Conservation (phyloP, 37 sponge, comb jelly and placozoan genomes). For the Bolinopsis microptera region DNA sequence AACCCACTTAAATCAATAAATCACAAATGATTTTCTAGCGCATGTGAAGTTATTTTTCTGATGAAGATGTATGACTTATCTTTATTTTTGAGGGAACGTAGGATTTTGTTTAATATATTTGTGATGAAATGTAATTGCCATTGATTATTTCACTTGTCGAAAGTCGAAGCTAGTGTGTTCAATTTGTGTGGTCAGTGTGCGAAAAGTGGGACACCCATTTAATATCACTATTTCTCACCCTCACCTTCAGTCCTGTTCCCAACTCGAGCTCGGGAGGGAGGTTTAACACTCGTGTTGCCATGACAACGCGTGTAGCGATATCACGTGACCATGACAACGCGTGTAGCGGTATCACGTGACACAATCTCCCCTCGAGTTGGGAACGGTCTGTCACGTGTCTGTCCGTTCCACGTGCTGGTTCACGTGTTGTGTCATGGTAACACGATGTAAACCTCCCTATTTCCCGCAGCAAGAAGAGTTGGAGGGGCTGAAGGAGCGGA, state of each 20-base stretch:
- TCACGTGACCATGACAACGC: background rate
- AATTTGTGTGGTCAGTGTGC: background rate
- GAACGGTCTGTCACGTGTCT: background rate
- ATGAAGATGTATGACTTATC: background rate
- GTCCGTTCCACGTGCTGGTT: too few relatives aligned
- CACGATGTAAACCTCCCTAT: background rate
- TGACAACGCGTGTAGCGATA: conserved; percentile 37
- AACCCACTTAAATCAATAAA: background rate
- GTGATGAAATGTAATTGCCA: conserved; percentile 44
- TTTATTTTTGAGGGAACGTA: conserved; percentile 17
- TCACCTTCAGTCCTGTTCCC: background rate
- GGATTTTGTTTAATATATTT: conserved; percentile 18
- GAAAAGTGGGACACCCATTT: background rate
- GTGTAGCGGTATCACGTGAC: too few relatives aligned
- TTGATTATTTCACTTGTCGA: conserved; percentile 49
- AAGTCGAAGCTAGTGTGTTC: background rate
- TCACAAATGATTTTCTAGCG: background rate
- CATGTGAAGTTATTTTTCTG: background rate
- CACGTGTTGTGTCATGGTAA: too few relatives aligned
- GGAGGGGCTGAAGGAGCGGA: conserved; percentile 56
- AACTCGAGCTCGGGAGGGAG: conserved; percentile 33
- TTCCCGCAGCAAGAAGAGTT: conserved; percentile 63
- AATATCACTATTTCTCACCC: background rate
- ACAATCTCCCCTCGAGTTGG: too few relatives aligned
- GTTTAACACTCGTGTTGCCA: conserved; percentile 8